Percentiles rank a stretch among this genome's conserved stretches.
Evolutionary conservation across 2,113 vertebrate genomes (phyloP).

Genomic region (Sinosuthora webbiana): DNA sequence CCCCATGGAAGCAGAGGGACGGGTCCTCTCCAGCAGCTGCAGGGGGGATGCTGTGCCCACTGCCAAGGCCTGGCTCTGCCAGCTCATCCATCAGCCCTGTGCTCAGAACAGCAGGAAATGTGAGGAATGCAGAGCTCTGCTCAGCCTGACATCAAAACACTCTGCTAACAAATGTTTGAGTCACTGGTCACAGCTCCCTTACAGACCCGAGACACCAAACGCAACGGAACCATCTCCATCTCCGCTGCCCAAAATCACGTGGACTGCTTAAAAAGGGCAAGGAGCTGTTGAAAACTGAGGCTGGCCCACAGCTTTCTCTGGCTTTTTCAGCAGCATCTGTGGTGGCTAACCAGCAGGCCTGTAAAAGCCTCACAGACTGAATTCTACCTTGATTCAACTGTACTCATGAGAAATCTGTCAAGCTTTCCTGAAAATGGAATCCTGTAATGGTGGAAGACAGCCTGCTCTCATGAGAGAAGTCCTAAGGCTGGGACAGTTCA

Average conservation of each 20-base stretch:
- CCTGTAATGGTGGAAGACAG: background rate
- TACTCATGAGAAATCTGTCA: background rate
- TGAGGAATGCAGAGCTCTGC: background rate
- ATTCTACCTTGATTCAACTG: background rate
- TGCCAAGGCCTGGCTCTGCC: conserved; percentile 9
- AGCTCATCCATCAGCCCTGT: conserved; percentile 72
- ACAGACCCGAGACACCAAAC: background rate
- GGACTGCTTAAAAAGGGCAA: background rate
- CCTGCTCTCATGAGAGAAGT: background rate
- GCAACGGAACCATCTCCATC: background rate
- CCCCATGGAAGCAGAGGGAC: conserved; percentile 54
- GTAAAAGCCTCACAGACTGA: background rate
- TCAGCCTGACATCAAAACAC: background rate
- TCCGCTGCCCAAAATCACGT: background rate
- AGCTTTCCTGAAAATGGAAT: background rate
- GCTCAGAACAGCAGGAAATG: background rate
- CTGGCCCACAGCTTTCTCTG: background rate
- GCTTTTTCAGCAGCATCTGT: background rate
- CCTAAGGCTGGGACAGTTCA: background rate
- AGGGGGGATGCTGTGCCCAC: background rate
- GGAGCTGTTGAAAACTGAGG: background rate
- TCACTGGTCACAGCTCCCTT: background rate
- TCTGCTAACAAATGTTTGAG: background rate
- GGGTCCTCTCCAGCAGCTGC: background rate
- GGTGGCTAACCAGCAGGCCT: background rate